Conservation (phyloP, 1,140 invertebrate species). For the Chrysoperla carnea region DNA sequence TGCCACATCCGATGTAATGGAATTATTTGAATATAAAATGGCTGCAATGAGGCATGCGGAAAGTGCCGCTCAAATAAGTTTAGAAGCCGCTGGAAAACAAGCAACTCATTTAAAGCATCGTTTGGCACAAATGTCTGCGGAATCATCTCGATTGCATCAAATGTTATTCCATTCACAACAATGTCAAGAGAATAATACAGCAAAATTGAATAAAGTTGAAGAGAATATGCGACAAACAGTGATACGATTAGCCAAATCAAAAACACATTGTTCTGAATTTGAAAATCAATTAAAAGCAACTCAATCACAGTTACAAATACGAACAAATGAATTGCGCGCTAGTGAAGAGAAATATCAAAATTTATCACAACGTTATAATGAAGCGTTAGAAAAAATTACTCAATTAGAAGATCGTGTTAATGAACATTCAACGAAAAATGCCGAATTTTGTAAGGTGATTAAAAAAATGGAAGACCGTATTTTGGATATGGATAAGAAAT, state of each 20-base stretch:
- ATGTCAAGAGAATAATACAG: constrained; percentile 22
- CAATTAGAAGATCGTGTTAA: not conserved
- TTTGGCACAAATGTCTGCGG: constrained; percentile 25
- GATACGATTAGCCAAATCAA: constrained; percentile 5
- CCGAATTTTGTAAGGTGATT: not conserved
- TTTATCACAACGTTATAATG: not conserved
- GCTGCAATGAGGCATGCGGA: constrained; percentile 30
- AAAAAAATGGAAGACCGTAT: not conserved
- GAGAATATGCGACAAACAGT: constrained; percentile 7
- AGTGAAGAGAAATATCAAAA: not conserved
- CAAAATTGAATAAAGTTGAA: constrained; percentile 6
- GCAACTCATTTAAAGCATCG: constrained; percentile 29
- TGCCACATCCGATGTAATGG: constrained; percentile 45
- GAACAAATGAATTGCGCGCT: not conserved
- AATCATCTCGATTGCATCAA: constrained; percentile 28
- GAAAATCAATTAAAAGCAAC: not conserved
- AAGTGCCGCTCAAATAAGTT: constrained; percentile 25
- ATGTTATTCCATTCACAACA: constrained; percentile 30
- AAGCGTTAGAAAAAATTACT: not conserved
- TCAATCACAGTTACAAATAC: not conserved
- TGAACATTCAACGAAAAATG: not conserved
- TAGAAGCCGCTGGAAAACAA: constrained; percentile 30
- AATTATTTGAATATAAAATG: constrained; percentile 49
- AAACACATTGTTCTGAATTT: not conserved
- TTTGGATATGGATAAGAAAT: not conserved